phyloP scores from a whole-genome alignment of 2,888 invertebrate species.

The Mythimna loreyi region DNA sequence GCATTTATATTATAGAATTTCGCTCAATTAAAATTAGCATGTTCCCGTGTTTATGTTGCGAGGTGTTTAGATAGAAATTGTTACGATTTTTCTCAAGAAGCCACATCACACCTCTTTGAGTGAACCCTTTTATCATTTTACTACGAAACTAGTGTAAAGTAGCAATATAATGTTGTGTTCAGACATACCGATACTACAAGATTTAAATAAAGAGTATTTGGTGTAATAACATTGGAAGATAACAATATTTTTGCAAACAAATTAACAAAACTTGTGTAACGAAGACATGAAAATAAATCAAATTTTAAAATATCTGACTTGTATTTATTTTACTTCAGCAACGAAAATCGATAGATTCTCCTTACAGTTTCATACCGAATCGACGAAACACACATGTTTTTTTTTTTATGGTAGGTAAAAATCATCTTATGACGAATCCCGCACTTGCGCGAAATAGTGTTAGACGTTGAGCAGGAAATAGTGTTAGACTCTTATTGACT shows the following conservation, averaged over 20 bases:
- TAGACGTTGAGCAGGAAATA: too few relatives aligned
- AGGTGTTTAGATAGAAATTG: conserved; percentile 53
- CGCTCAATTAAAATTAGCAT: conserved; percentile 84
- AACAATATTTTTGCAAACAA: conserved; percentile 86
- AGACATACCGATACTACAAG: conserved; percentile 47
- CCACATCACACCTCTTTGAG: conserved; percentile 56
- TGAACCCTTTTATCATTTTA: conserved; percentile 61
- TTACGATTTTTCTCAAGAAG: conserved; percentile 46
- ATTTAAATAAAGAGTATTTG: conserved; percentile 53
- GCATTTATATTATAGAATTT: conserved; percentile 81
- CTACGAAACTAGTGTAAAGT: conserved; percentile 56
- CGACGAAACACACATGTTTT: neutral
- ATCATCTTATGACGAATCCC: too few relatives aligned
- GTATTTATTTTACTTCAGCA: conserved; percentile 3
- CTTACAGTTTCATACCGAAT: neutral
- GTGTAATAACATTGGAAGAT: conserved; percentile 66
- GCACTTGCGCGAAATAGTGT: too few relatives aligned
- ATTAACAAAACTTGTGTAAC: conserved; percentile 82
- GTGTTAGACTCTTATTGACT: too few relatives aligned
- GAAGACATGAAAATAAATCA: conserved; percentile 82
- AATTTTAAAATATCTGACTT: conserved; percentile 68
- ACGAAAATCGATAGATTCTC: too few relatives aligned
- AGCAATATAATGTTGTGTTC: conserved; percentile 66
- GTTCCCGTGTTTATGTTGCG: conserved; percentile 63
- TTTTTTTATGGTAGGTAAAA: too few relatives aligned